These are phyloP conservation scores for Margaritifera margaritifera DNA, from an alignment of 2,888 invertebrate species.

Conservation along the genomic window DNA sequence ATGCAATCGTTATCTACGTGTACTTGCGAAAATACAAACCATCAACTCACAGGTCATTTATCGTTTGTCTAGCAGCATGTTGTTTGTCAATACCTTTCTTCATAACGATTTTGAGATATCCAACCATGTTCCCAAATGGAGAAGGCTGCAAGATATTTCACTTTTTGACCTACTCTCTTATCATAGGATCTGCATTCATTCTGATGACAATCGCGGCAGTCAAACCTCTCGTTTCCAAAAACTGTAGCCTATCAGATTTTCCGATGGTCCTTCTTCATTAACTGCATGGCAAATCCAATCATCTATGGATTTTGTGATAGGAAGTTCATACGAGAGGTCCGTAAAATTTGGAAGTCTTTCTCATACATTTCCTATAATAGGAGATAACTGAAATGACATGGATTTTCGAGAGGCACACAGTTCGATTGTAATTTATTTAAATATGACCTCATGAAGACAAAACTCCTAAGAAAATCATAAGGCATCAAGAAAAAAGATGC, in stretches of 20 bases:
- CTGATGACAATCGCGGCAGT: too few species aligned
- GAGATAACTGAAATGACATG: too few species aligned
- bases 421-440: too few species aligned
- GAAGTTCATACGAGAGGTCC: slow-evolving; percentile 46
- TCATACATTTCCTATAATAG: too few species aligned
- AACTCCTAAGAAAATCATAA: too few species aligned
- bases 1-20: too few species aligned
- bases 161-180: slow-evolving; percentile 24
- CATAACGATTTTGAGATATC: slow-evolving; percentile 33
- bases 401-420: too few species aligned
- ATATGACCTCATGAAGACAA: too few species aligned
- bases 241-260: slow-evolving; percentile 47
- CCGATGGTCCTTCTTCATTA: slow-evolving; percentile 55
- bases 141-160: slow-evolving; percentile 31
- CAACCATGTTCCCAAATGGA: slow-evolving; percentile 25
- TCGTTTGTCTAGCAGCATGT: slow-evolving; percentile 38
- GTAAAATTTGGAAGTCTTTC: not conserved
- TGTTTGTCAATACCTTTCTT: slow-evolving; percentile 37
- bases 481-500: too few species aligned
- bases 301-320: slow-evolving; percentile 58
- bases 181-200: too few species aligned
- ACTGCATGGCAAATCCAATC: slow-evolving; percentile 53
- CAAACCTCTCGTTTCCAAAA: slow-evolving; percentile 27
- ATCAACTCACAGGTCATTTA: too few species aligned
- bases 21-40: too few species aligned